phyloP scores from a whole-genome alignment of 2,113 vertebrate species.

The Lampris incognitus region DNA sequence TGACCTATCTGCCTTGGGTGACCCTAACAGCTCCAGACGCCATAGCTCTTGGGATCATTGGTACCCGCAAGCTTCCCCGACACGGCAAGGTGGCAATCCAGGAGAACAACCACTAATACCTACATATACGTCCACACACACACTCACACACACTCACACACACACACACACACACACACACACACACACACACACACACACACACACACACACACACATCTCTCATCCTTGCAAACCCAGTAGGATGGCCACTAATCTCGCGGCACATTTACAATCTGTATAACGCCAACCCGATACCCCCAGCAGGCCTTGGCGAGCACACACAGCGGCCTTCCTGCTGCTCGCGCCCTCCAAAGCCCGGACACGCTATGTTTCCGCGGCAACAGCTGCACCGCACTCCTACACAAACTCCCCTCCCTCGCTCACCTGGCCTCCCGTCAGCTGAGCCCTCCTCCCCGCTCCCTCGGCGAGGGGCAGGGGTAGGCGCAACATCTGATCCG shows the following conservation, averaged over 20 bases:
- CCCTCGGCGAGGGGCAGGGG: slow-evolving; percentile 20
- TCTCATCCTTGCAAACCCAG: slow-evolving; percentile 51
- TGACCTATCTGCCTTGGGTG: too few relatives aligned
- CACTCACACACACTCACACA: slow-evolving; percentile 17
- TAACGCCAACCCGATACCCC: slow-evolving; percentile 68
- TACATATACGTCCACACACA: background rate
- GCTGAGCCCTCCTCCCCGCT: slow-evolving; percentile 59
- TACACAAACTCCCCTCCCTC: background rate
- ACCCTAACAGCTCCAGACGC: too few relatives aligned
- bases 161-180: slow-evolving; percentile 12
- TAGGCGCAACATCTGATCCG: slow-evolving; percentile 29
- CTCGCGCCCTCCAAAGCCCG: slow-evolving; percentile 36
- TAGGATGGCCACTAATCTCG: slow-evolving; percentile 64
- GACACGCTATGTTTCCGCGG: slow-evolving; percentile 24
- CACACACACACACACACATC: slow-evolving; percentile 38
- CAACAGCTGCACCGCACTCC: slow-evolving; percentile 54
- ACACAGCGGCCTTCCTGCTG: slow-evolving; percentile 46
- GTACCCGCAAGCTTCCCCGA: too few relatives aligned
- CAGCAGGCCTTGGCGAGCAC: slow-evolving; percentile 30
- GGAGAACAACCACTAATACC: too few relatives aligned
- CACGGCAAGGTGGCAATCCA: too few relatives aligned
- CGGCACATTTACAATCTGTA: slow-evolving; percentile 67
- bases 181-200: slow-evolving; percentile 8
- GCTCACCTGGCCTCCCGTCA: slow-evolving; percentile 80
- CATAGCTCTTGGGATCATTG: too few relatives aligned